Base-by-base conservation (phyloP, 1,140 invertebrate genomes). In the Agrilus planipennis region DNA sequence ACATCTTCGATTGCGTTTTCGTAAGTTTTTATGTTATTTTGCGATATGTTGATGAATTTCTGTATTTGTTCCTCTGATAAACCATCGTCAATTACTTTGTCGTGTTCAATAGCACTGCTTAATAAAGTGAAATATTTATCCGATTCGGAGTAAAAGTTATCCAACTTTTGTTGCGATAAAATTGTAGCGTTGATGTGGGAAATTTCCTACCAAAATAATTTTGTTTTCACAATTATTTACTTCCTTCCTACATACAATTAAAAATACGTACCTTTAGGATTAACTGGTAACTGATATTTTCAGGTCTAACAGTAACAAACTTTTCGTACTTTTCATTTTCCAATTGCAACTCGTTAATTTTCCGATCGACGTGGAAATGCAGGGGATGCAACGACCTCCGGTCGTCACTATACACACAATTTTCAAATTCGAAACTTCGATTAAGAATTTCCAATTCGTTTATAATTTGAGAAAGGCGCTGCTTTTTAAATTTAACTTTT, bases 401-500 rank as follows among this genome's bases (percentile, higher is more conserved):
- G 19, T 32, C 42, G 10, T 50, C 49, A 41, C 47, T 57, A 42
- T 51, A 55, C n/a, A 61, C 36, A 29, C 41, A 16, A 42, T 52
- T 56, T 31, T 54, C 47, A 15, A 43, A 17, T 34, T 52, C 41
- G 44, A 47, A 61, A 47, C 52, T 50, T 9, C 30, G 22, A 39
- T 45, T 49, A 42, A 61, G 46, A 25, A 42, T 38, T 19, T 47
- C 34, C 34, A 60, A 56, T 39, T 54, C 45, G 17, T 38, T 29
- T 17, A 51, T 48, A 32, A 84, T 79, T 53, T 84, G 74, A 10
- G 70, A 55, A 9, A 75, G 58, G 39, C 84, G 82, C 30, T 70
- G 55, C 4, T 77, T 63, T 58, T 83, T 83, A 0, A 87, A 54
- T 1, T 68, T 62, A 25, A 77, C 70, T 55, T 85, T 86, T 31